Evolutionary conservation across 2,113 vertebrate species (phyloP).

Genomic region (Sarotherodon lohbergeri): DNA sequence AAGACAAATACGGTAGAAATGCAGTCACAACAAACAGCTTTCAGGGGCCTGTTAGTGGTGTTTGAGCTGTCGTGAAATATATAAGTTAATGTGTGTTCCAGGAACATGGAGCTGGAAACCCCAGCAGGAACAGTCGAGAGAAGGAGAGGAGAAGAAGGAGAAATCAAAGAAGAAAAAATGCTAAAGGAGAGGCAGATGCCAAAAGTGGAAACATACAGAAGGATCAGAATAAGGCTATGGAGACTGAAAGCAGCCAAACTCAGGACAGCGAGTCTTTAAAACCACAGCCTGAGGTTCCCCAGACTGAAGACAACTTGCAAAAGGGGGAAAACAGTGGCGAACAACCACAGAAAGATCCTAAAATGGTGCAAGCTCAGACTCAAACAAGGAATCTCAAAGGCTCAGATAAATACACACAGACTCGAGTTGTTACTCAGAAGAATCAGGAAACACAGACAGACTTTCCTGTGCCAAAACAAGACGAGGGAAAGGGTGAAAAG

Average conservation of each 20-base stretch:
- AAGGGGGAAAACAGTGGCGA: neutral
- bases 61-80: neutral
- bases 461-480: neutral
- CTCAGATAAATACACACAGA: conserved; percentile 21
- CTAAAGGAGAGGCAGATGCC: neutral
- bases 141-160: conserved; percentile 18
- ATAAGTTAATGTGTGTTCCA: neutral
- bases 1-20: conserved; percentile 4
- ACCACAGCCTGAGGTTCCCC: neutral
- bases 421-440: neutral
- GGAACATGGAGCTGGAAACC: neutral
- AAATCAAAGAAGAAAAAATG: neutral
- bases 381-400: neutral
- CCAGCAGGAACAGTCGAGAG: neutral
- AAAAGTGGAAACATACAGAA: neutral
- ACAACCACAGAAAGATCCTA: neutral
- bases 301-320: neutral
- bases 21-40: neutral
- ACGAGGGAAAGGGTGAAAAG: neutral
- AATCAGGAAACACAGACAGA: conserved; percentile 55
- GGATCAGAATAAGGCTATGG: neutral
- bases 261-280: neutral
- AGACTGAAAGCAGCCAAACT: neutral
- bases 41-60: neutral
- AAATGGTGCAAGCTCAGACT: conserved; percentile 29